Evolutionary conservation across 2,113 vertebrate genomes (phyloP), one percentile per base, ranked within the genome.

Genomic region (Butorides virescens): DNA sequence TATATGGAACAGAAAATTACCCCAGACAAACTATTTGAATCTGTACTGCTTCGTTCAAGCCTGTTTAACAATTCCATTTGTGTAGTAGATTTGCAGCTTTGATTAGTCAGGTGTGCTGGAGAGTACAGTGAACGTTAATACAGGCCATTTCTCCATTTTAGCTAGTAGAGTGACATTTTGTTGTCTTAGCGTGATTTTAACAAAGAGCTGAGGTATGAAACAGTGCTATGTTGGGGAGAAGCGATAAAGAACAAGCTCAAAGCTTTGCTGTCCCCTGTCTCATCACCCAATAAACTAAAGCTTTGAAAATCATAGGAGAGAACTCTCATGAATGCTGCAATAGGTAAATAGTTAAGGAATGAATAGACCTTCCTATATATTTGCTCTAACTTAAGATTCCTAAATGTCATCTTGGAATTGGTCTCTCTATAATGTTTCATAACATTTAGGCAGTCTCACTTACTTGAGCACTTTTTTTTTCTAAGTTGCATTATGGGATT

Each of bases 401-500:
- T 80, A 55, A 92, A 93, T 39, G 71, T 61, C 93, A 93, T 12
- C 91, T 84, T 77, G 84, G 95, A 90, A 86, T 74, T 83, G 55
- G 61, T 90, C 47, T 84, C 82, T 22, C 2, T 91, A 5, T 73
- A 74, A 15, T 90, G 81, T 84, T 97, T 83, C 11, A 0, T 92
- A 94, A 90, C 74, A 68, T 91, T 96, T 92, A 96, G 88, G 92
- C 95, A 94, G 97, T 97, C 95, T 96, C 91, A 90, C 94, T 95
- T 96, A 76, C 70, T 97, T 88, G 96, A 77, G 97, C 97, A 97
- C 92, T 96, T 98, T 46, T 46, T 95, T 96, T 92, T 78, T 67
- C 96, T 88, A 86, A 96, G 91, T 97, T 95, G 83, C 92, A 83
- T 97, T 96, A 86, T 88, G 90, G 91, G 95, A 94, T 97, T 92